These are phyloP conservation scores for Lacerta bilineata DNA, from an alignment of 2,797 vertebrate genomes.

Conservation along the genomic window DNA sequence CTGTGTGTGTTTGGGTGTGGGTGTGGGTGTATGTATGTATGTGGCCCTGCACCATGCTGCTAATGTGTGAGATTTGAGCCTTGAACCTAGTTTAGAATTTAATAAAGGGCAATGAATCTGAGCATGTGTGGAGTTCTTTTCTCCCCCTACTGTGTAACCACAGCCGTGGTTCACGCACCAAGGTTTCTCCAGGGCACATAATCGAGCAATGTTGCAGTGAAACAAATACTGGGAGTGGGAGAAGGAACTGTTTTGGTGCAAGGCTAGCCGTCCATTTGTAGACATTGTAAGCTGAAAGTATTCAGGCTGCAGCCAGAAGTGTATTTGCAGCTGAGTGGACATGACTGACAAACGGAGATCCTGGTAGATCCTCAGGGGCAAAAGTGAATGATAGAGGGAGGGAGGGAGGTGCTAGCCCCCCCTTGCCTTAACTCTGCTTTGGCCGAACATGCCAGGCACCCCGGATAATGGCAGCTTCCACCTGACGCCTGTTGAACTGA, in stretches of 20 bases:
- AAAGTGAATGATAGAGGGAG: background rate
- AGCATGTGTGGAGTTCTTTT: background rate
- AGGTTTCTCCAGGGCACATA: background rate
- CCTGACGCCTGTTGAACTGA: slow-evolving; percentile 9
- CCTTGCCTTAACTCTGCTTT: slow-evolving; percentile 31
- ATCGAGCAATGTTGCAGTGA: background rate
- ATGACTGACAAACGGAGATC: background rate
- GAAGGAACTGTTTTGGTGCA: background rate
- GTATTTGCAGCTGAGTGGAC: no score
- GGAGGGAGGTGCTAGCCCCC: background rate
- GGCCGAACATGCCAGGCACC: background rate
- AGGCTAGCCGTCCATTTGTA: background rate
- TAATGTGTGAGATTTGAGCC: background rate
- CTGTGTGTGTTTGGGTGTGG: no score
- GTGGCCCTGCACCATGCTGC: no score
- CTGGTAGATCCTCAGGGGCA: background rate
- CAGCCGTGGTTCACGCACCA: background rate
- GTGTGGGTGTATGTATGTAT: no score
- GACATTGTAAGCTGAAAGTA: background rate
- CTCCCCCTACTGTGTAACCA: no score
- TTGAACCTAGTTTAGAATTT: background rate
- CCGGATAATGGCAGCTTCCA: background rate
- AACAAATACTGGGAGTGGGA: background rate
- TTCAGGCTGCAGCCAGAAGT: background rate
- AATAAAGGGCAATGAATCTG: background rate